These are phyloP conservation scores for Carollia perspicillata DNA, from an alignment of 2,113 vertebrate species.

Conservation along the genomic window DNA sequence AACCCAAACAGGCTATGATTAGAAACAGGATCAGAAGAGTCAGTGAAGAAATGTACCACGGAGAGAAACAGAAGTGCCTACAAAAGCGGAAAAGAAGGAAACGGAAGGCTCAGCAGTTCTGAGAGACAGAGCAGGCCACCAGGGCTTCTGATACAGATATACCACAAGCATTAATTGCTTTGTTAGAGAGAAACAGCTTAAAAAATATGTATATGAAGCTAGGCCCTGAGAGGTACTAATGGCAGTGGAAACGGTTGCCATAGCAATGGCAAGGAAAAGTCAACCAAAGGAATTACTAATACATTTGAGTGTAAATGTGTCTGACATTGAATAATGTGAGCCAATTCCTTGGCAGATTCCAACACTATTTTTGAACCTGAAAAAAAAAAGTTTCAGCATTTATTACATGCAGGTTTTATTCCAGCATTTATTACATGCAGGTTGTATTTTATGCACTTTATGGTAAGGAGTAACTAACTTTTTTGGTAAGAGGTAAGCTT, in stretches of 20 bases:
- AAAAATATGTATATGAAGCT: constrained; percentile 79
- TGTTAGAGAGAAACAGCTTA: constrained; percentile 78
- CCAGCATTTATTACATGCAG: background rate
- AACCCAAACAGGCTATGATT: background rate
- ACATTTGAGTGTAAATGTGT: constrained; percentile 77
- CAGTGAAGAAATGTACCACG: background rate
- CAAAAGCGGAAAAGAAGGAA: background rate
- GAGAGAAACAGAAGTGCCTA: background rate
- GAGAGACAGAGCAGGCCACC: constrained; percentile 37
- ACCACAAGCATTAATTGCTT: constrained; percentile 73
- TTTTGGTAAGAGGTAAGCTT: constrained; percentile 25
- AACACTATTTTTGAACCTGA: constrained; percentile 7
- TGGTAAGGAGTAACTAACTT: constrained; percentile 43
- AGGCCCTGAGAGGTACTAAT: constrained; percentile 86
- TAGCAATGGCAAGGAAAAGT: constrained; percentile 84
- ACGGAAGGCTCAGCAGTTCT: background rate
- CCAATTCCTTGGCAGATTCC: constrained; percentile 40
- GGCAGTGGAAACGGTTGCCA: constrained; percentile 87
- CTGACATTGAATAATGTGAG: constrained; percentile 80
- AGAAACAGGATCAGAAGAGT: background rate
- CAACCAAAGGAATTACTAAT: constrained; percentile 88
- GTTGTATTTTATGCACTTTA: constrained; percentile 26
- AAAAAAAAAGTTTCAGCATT: constrained; percentile 22
- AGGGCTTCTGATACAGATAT: constrained; percentile 59
- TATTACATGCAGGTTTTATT: background rate